Base-by-base conservation (phyloP, 2,888 invertebrate species). In the Hypsopygia costalis region DNA sequence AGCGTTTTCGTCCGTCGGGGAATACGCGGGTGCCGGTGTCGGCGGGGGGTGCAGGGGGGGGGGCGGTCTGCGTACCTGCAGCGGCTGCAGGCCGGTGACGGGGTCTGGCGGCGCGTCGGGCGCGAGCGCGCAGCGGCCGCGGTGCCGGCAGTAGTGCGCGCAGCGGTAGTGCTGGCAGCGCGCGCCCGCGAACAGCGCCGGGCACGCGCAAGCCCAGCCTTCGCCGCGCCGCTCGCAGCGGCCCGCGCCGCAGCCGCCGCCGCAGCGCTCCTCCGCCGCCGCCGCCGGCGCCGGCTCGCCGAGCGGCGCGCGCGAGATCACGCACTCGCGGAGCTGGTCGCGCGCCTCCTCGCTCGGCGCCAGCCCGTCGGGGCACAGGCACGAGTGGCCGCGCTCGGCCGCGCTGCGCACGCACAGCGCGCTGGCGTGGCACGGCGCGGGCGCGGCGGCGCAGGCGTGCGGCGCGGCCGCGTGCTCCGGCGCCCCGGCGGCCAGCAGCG, bases 91-190 rank as follows among this genome's bases (percentile, higher is more conserved):
- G 5, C 28, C 40, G 11, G 22, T 25, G 29, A 25, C 40, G 21
- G 31, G 29, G 16, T 12, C 31, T 11, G 25, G 9, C 11, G 11
- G 52, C 86, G 40, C 46, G 34, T 45, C 51, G 20, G 42, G 36
- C 35, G 34, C 55, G 32, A 61, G 44, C 36, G 31, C 44, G 59
- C 73, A 72, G 42, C 49, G 51, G 8, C 62, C 72, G 41, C 56
- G 57, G 33, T 91, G 90, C 64, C 93, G 81, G 61, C 94, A 94
- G 66, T 91, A 90, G 44, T 90, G 91, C 1, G 93, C 91, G 65
- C 94, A 94, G 40, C 91, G 89, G 70, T 92, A 93, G 58, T 91
- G 90, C 67, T 93, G 91, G 78, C 95, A 95, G 35, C 88, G 73
- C 27, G 88, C 77, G 10, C 94, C 94, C 32, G 90, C 89, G 66